A percentile compares a stretch with the other conserved stretches of the same genome.
Evolutionary conservation across 2,113 vertebrate species (phyloP).

Genomic region (Cyprinus carpio): DNA sequence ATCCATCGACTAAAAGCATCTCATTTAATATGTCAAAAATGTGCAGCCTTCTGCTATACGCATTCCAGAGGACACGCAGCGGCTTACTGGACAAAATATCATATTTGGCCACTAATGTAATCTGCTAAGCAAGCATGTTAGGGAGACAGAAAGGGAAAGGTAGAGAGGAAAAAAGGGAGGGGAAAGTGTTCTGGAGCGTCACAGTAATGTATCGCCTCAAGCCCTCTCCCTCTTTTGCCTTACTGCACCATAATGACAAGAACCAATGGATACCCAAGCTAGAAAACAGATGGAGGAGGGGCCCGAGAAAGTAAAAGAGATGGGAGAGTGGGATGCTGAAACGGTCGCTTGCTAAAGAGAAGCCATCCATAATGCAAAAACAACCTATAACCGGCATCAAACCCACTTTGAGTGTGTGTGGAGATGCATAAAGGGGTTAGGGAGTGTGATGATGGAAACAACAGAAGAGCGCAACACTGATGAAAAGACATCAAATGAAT

Average conservation of each 20-base stretch:
- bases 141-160: conserved; percentile 26
- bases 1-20: conserved; percentile 57
- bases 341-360: neutral
- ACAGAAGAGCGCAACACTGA: conserved; percentile 18
- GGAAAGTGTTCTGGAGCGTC: conserved; percentile 38
- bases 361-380: conserved; percentile 44
- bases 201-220: conserved; percentile 61
- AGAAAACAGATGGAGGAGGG: conserved; percentile 59
- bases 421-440: conserved; percentile 20
- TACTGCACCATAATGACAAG: conserved; percentile 64
- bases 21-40: conserved; percentile 36
- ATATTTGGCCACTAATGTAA: conserved; percentile 56
- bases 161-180: conserved; percentile 26
- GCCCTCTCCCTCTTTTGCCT: conserved; percentile 49
- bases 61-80: neutral
- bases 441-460: conserved; percentile 6
- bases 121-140: conserved; percentile 50
- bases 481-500: conserved; percentile 35
- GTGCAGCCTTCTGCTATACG: neutral
- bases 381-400: conserved; percentile 24
- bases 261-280: conserved; percentile 61
- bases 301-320: conserved; percentile 45
- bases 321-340: conserved; percentile 36
- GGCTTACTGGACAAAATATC: neutral
- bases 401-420: neutral